Evolutionary conservation across 2,888 invertebrate genomes (phyloP).

Genomic region (Caenorhabditis uteleia): DNA sequence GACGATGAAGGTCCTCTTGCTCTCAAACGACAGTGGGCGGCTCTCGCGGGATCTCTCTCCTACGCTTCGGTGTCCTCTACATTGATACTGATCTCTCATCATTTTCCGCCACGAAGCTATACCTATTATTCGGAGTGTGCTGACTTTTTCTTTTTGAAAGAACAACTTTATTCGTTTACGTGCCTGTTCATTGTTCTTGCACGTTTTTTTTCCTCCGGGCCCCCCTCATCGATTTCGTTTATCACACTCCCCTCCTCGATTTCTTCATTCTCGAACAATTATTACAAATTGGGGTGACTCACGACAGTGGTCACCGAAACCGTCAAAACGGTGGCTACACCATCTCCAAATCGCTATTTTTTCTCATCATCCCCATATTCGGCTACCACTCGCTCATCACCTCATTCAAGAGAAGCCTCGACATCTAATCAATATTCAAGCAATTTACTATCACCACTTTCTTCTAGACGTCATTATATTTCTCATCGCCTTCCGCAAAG

Average conservation of each 20-base stretch:
- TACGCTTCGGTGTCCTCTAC: constrained; percentile 6
- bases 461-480: constrained; percentile 52
- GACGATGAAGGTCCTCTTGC: constrained; percentile 10
- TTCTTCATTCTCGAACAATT: constrained; percentile 1
- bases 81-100: background rate
- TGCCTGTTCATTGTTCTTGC: background rate
- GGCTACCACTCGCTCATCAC: constrained; percentile 28
- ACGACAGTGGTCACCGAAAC: constrained; percentile 23
- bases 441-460: constrained; percentile 28
- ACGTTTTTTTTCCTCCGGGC: background rate
- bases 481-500: constrained; percentile 58
- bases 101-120: constrained; percentile 2
- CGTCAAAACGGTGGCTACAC: constrained; percentile 28
- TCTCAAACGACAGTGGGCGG: constrained; percentile 31
- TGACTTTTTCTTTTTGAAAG: constrained; percentile 6
- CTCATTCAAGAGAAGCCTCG: constrained; percentile 20
- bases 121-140: constrained; percentile 17
- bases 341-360: constrained; percentile 6
- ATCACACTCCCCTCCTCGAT: background rate
- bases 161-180: background rate
- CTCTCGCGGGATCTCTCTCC: constrained; percentile 20
- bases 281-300: too few relatives aligned
- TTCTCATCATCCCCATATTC: constrained; percentile 16
- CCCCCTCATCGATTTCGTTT: background rate
- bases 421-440: background rate